Evolutionary conservation across 1,140 invertebrate species (phyloP), one percentile per base, ranked within the genome.

Genomic region (Nasonia vitripennis): DNA sequence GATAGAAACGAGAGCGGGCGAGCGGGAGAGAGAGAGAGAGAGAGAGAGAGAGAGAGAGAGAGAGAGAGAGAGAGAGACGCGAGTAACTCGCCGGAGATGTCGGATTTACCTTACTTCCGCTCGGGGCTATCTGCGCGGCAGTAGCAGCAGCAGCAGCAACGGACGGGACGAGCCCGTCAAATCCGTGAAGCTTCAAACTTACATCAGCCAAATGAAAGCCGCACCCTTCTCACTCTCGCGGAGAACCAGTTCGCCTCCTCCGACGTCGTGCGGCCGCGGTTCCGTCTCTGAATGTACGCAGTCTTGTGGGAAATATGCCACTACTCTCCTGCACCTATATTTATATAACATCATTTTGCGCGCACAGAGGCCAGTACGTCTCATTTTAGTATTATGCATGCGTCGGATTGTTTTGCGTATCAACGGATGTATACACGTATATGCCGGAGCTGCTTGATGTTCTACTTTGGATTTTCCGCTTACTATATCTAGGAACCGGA

Each of bases 161-260:
- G 89, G 89, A 90, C 89, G 86, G 87, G 88, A 86, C 81, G 78
- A 89, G 88, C 87, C 89, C 88, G 90, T 91, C 89, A 91, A 90
- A 90, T 86, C 88, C 89, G 68, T 77, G 85, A 88, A 90, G 86
- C 88, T 89, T 92, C 89, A 91, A 93, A 91, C 89, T 92, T 91
- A 88, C 90, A 90, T 91, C 89, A 91, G 89, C 88, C 87, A 91
- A 93, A 92, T 91, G 90, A 91, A 89, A 91, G 90, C 88, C 81
- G 71, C 79, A 78, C 84, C 86, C 78, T 79, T 81, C 80, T 20
- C 34, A 27, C 23, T 51, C 31, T 37, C 34, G 23, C 10, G 14
- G 17, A 67, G 62, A 17, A 67, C 41, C 41, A 45, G 41, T 10
- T 5, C 17, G 55, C 55, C 20, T 62, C n/a, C 55, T 20, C 2